phyloP scores from a whole-genome alignment of 2,888 invertebrate genomes.

The Heliconius cydno region DNA sequence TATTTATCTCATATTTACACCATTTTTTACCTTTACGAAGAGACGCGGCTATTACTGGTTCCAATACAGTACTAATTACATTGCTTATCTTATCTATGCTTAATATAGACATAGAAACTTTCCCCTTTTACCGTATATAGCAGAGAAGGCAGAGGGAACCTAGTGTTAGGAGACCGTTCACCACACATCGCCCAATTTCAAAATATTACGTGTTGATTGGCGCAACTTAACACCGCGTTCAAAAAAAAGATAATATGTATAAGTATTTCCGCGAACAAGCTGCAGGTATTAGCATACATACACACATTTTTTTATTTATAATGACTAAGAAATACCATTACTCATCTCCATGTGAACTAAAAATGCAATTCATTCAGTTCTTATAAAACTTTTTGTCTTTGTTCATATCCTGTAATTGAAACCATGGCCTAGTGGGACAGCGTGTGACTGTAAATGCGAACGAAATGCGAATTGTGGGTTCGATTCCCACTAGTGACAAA shows the following conservation, averaged over 20 bases:
- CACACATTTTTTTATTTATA: not conserved
- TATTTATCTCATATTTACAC: too few relatives aligned
- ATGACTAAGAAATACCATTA: constrained; percentile 18
- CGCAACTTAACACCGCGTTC: not conserved
- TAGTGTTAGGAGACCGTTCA: not conserved
- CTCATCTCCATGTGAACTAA: constrained; percentile 15
- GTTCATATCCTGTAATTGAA: not conserved
- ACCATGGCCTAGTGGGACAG: not conserved
- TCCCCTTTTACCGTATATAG: not conserved
- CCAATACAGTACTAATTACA: too few relatives aligned
- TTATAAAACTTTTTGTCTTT: not conserved
- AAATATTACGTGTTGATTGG: not conserved
- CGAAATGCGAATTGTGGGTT: not conserved
- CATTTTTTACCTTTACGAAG: too few relatives aligned
- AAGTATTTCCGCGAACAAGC: not conserved
- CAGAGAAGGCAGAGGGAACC: not conserved
- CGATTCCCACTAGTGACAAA: not conserved
- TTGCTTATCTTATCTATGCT: too few relatives aligned
- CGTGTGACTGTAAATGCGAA: not conserved
- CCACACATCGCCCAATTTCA: not conserved
- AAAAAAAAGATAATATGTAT: not conserved
- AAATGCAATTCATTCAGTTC: not conserved
- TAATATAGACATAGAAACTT: not conserved
- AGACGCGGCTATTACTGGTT: too few relatives aligned
- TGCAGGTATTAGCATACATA: not conserved